phyloP scores from a whole-genome alignment of 2,113 vertebrate species.

The Otocyon megalotis region DNA sequence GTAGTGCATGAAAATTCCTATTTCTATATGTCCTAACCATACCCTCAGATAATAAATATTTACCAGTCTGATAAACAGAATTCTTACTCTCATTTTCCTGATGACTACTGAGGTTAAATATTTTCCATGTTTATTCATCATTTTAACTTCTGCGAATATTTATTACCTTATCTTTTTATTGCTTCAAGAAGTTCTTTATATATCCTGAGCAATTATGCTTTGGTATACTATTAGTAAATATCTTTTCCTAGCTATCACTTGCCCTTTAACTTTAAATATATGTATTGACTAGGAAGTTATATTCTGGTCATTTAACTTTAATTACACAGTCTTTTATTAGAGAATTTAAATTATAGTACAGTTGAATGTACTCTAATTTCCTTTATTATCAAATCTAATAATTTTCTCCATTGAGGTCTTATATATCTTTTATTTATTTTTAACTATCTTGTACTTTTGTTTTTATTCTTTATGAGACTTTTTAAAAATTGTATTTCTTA shows the following conservation, averaged over 20 bases:
- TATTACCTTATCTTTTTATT: not conserved
- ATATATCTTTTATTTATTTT: not conserved
- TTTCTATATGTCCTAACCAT: not conserved
- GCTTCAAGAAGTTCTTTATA: not conserved
- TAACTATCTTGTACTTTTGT: not conserved
- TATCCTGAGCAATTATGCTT: not conserved
- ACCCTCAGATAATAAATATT: not conserved
- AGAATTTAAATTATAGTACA: not conserved
- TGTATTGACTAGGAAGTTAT: not conserved
- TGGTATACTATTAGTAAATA: not conserved
- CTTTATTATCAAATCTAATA: not conserved
- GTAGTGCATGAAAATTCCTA: not conserved
- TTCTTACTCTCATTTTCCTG: not conserved
- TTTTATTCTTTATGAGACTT: not conserved
- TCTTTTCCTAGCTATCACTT: not conserved
- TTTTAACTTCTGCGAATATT: not conserved
- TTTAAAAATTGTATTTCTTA: not conserved
- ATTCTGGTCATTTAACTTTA: not conserved
- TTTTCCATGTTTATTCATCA: not conserved
- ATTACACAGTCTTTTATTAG: not conserved
- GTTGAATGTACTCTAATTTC: not conserved
- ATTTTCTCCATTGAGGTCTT: not conserved
- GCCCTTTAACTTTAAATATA: not conserved
- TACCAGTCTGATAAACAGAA: not conserved
- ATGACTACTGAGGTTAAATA: not conserved